Evolutionary conservation across 2,888 invertebrate genomes (phyloP).

Genomic region (Drosophila monieri): DNA sequence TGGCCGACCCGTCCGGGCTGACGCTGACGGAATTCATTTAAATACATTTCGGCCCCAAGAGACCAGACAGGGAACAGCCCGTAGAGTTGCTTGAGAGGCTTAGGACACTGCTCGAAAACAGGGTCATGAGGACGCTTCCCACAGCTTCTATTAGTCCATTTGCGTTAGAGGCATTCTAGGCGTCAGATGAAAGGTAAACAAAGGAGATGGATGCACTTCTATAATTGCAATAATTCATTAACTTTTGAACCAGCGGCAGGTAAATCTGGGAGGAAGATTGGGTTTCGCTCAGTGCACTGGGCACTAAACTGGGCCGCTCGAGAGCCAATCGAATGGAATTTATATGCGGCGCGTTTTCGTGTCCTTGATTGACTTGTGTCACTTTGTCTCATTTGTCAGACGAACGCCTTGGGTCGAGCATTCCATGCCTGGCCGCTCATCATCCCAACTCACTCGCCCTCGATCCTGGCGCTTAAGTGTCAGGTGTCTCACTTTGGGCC

Average conservation of each 20-base stretch:
- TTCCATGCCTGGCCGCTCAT: conserved; percentile 39
- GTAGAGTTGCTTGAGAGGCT: conserved; percentile 13
- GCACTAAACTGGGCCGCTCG: conserved; percentile 60
- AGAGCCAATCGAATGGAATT: conserved; percentile 60
- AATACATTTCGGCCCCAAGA: conserved; percentile 75
- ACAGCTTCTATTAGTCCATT: background rate
- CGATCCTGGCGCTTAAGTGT: conserved; percentile 65
- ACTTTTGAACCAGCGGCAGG: background rate
- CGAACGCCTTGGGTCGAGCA: conserved; percentile 62
- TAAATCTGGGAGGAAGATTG: no score
- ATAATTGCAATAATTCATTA: background rate
- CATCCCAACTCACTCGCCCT: conserved; percentile 10
- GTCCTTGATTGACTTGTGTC: conserved; percentile 82
- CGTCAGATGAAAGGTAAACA: no score
- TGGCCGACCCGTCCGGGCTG: conserved; percentile 44
- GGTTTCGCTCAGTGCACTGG: conserved; percentile 16
- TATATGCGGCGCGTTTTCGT: conserved; percentile 65
- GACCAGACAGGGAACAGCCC: conserved; percentile 35
- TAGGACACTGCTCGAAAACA: conserved; percentile 25
- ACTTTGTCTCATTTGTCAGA: conserved; percentile 83
- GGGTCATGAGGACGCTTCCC: no score
- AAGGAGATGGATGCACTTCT: no score
- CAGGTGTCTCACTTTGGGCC: conserved; percentile 66
- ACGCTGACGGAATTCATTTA: conserved; percentile 76
- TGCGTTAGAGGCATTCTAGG: no score